phyloP scores from a whole-genome alignment of 2,888 invertebrate genomes.

The Deladenus siricidicola region DNA sequence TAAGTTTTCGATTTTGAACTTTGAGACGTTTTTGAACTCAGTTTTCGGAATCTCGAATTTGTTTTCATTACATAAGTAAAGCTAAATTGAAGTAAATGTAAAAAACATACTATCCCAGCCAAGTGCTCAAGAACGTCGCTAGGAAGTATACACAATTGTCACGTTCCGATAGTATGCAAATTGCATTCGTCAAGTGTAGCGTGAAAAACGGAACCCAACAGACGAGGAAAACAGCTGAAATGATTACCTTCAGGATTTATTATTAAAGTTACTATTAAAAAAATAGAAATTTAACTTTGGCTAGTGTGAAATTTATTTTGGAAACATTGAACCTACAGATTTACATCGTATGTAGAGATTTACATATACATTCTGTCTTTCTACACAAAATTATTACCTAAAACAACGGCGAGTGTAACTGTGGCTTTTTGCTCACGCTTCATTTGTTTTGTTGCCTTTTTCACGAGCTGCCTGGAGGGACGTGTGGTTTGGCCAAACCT shows the following conservation, averaged over 20 bases:
- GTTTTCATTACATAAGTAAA: too few relatives aligned
- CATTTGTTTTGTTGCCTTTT: slow-evolving; percentile 52
- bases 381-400: slow-evolving; percentile 66
- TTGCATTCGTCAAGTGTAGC: slow-evolving; percentile 89
- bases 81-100: too few relatives aligned
- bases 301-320: not conserved
- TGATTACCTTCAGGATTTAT: not conserved
- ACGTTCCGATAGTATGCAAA: slow-evolving; percentile 65
- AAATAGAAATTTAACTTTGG: not conserved
- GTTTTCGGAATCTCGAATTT: not conserved
- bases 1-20: not conserved
- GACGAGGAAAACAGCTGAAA: slow-evolving; percentile 82
- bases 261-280: not conserved
- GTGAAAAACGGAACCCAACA: slow-evolving; percentile 99
- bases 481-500: slow-evolving; percentile 11
- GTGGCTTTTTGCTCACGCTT: slow-evolving; percentile 88
- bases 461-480: slow-evolving; percentile 45
- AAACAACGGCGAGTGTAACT: slow-evolving; percentile 91
- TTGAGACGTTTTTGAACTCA: not conserved
- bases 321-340: too few relatives aligned
- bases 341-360: too few relatives aligned
- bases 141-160: slow-evolving; percentile 41
- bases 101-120: slow-evolving; percentile 73
- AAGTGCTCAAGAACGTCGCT: slow-evolving; percentile 81
- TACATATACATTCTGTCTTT: not conserved